Evolutionary conservation across 2,888 invertebrate genomes (phyloP).

Genomic region (Argyresthia goedartella): DNA sequence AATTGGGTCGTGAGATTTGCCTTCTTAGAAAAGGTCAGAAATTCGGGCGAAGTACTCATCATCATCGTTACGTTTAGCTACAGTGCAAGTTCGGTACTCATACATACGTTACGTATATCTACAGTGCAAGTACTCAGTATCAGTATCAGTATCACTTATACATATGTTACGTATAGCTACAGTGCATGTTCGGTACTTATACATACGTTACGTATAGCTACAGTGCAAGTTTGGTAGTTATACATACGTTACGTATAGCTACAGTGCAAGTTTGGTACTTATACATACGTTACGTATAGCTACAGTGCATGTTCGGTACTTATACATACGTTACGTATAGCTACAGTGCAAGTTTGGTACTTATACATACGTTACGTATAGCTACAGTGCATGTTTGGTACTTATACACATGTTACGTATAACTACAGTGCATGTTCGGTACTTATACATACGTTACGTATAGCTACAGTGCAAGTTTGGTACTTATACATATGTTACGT

Average conservation of each 20-base stretch:
- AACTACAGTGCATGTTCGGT: no score
- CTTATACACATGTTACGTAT: no score
- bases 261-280: not conserved
- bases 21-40: slow-evolving; percentile 3
- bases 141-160: no score
- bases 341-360: not conserved
- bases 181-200: not conserved
- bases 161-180: not conserved
- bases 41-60: not conserved
- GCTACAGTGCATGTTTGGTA: not conserved
- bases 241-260: not conserved
- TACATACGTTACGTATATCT: not conserved
- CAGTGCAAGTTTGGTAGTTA: not conserved
- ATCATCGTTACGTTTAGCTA: not conserved
- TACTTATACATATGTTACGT: not conserved
- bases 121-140: no score
- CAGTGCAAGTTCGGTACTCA: not conserved
- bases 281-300: not conserved
- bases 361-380: not conserved
- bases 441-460: not conserved
- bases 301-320: not conserved
- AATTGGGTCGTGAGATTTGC: slow-evolving; percentile 4
- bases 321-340: not conserved
- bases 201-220: not conserved
- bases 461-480: no score